Evolutionary conservation across 2,888 invertebrate species (phyloP).

Genomic region (Nephrotoma guestfalica): DNA sequence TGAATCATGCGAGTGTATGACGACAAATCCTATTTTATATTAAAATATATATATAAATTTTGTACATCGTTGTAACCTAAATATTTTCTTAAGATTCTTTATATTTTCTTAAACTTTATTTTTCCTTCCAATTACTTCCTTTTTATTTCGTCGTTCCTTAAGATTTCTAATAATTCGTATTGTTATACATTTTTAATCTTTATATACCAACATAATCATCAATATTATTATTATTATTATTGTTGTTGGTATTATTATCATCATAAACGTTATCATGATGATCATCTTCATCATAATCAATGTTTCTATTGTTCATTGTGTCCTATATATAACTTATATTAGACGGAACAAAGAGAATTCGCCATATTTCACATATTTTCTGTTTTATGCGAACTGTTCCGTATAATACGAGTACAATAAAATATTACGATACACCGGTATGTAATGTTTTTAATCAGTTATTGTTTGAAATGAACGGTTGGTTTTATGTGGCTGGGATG

Average conservation of each 20-base stretch:
- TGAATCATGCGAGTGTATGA: not conserved
- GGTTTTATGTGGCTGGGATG: not conserved
- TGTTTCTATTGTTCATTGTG: not conserved
- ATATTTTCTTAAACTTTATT: not conserved
- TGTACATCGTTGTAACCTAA: not conserved
- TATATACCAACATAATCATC: not conserved
- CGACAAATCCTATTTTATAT: not conserved
- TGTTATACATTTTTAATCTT: not conserved
- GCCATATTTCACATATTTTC: not conserved
- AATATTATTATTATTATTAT: not conserved
- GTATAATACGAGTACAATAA: not conserved
- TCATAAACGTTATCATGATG: not conserved
- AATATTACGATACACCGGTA: not conserved
- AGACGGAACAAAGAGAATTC: not conserved
- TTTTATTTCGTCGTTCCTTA: not conserved
- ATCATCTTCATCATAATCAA: not conserved
- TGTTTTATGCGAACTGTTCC: not conserved
- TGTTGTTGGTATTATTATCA: not conserved
- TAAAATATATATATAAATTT: not conserved
- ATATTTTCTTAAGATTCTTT: not conserved
- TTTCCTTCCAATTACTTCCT: not conserved
- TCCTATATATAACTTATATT: not conserved
- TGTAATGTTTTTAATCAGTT: not conserved
- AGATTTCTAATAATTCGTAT: not conserved
- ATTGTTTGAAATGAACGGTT: not conserved